Percentiles rank a stretch among this genome's conserved stretches.
These are phyloP conservation scores for Drosophila subobscura DNA, from an alignment of 1,140 invertebrate genomes.

Conservation along the genomic window DNA sequence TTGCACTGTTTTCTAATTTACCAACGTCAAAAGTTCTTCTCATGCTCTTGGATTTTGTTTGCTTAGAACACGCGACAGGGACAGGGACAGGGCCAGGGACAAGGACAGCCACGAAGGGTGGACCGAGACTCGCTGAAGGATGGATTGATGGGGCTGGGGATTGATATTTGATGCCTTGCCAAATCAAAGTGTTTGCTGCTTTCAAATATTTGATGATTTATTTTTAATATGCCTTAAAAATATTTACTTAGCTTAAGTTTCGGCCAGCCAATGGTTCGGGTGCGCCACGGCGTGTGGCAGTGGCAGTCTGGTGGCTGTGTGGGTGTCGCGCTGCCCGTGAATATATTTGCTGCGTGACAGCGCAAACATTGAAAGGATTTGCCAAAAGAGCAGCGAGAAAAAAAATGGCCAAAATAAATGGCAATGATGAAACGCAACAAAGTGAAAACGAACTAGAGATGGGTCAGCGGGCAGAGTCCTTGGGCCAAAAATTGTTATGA, in stretches of 20 bases:
- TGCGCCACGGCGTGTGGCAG: not conserved
- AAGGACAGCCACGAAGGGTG: too few species aligned
- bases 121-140: not conserved
- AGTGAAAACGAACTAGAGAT: constrained; percentile 11
- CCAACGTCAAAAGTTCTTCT: constrained; percentile 61
- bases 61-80: constrained; percentile 54
- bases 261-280: constrained; percentile 26
- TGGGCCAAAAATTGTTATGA: not conserved
- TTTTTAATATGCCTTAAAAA: constrained; percentile 79
- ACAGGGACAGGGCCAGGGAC: not conserved
- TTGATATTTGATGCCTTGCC: constrained; percentile 47
- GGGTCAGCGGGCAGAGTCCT: not conserved
- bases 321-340: constrained; percentile 20
- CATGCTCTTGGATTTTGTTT: constrained; percentile 42
- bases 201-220: constrained; percentile 76
- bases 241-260: constrained; percentile 72
- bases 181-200: constrained; percentile 54
- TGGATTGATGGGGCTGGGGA: not conserved
- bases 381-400: constrained; percentile 51
- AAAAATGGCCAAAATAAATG: constrained; percentile 44
- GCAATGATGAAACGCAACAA: constrained; percentile 7
- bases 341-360: constrained; percentile 68
- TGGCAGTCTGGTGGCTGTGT: constrained; percentile 9
- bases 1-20: constrained; percentile 76
- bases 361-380: constrained; percentile 80